Conservation (phyloP, 1,140 invertebrate genomes). For the Zaprionus tsacasi region DNA sequence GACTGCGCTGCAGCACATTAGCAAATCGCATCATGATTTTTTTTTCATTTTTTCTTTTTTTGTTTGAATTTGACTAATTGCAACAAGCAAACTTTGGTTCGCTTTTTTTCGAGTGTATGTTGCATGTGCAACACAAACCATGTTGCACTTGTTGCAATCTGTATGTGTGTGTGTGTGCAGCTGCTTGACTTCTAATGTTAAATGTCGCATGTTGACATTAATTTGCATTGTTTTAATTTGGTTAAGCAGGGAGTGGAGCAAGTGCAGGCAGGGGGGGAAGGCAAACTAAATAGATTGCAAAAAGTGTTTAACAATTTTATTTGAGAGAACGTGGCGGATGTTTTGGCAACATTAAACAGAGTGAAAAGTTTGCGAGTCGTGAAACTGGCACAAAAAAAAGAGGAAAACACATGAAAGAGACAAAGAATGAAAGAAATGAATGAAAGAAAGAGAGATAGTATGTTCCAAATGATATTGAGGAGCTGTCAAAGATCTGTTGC, state of each 20-base stretch:
- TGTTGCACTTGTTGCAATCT: slow-evolving; percentile 45
- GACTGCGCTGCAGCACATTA: slow-evolving; percentile 41
- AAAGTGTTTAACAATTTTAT: slow-evolving; percentile 31
- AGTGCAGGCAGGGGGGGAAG: neutral
- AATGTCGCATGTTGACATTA: slow-evolving; percentile 71
- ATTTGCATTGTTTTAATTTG: slow-evolving; percentile 73
- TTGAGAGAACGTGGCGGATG: slow-evolving; percentile 60
- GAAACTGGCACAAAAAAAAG: slow-evolving; percentile 55
- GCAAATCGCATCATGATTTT: slow-evolving; percentile 64
- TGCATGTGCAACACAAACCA: slow-evolving; percentile 32
- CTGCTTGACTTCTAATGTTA: slow-evolving; percentile 67
- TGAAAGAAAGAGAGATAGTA: neutral
- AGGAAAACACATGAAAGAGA: slow-evolving; percentile 3
- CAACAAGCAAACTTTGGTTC: slow-evolving; percentile 29
- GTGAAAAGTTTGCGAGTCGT: neutral
- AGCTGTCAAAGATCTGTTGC: neutral
- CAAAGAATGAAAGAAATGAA: neutral
- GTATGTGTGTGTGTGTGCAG: slow-evolving; percentile 31
- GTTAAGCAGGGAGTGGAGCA: slow-evolving; percentile 7
- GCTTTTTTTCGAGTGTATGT: slow-evolving; percentile 18
- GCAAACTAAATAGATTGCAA: slow-evolving; percentile 5
- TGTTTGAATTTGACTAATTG: slow-evolving; percentile 74
- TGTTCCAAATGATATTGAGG: neutral
- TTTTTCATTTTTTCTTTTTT: slow-evolving; percentile 39
- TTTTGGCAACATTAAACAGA: slow-evolving; percentile 69